phyloP scores from a whole-genome alignment of 1,140 invertebrate species.

The Drosophila kikkawai region DNA sequence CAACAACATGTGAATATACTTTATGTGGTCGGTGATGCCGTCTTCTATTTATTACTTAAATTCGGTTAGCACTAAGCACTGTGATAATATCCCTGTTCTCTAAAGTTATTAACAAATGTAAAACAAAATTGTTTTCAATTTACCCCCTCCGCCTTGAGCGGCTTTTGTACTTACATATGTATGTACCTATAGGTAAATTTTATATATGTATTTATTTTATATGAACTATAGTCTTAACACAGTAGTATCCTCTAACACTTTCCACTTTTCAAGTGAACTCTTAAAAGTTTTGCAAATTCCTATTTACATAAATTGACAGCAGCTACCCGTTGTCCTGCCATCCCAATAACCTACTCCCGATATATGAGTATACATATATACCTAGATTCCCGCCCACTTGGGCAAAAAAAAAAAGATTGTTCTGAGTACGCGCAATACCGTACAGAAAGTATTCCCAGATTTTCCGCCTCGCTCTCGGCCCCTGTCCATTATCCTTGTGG shows the following conservation, averaged over 20 bases:
- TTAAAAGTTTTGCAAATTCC: conserved; percentile 24
- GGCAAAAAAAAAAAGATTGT: conserved; percentile 20
- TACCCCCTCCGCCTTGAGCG: background rate
- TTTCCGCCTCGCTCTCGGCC: conserved; percentile 18
- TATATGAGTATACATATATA: background rate
- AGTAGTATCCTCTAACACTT: background rate
- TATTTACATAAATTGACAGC: conserved; percentile 71
- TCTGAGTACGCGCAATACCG: conserved; percentile 53
- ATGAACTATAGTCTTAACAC: too few species aligned
- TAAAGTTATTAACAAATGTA: background rate
- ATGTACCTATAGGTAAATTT: background rate
- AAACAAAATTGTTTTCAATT: background rate
- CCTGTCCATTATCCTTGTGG: conserved; percentile 75
- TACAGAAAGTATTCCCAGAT: conserved; percentile 41
- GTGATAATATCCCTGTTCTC: background rate
- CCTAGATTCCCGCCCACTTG: background rate
- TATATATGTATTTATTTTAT: background rate
- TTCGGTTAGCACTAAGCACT: background rate
- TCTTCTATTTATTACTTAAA: background rate
- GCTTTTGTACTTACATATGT: background rate
- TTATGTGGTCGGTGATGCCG: background rate
- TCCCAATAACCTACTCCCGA: background rate
- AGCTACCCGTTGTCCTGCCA: conserved; percentile 27
- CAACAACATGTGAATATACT: background rate
- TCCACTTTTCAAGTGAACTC: background rate